Evolutionary conservation across 2,888 invertebrate genomes (phyloP), one percentile per base, ranked within the genome.

Genomic region (Agrotis clavis): DNA sequence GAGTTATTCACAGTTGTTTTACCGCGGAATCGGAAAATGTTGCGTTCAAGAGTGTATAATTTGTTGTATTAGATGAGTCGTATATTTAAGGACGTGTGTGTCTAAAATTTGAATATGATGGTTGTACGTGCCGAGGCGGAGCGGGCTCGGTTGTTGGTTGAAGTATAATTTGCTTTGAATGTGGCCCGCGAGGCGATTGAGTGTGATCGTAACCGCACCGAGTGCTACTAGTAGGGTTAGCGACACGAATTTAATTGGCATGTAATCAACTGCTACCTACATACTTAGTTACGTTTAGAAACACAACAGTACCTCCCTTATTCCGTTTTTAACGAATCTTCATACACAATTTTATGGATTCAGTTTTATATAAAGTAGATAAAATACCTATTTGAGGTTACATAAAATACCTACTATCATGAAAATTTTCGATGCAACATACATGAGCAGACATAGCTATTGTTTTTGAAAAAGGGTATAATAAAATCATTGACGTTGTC

Each of bases 151-250:
- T 71, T 79, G 81, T 77, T 74, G 64, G 76, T 69, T 72, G 69
- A 68, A 86, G 80, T 81, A 79, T 85, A 87, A 91, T 90, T 91
- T 88, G 89, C 89, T 90, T 91, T 87, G 85, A 91, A 89, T 88
- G 86, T 85, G 51, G 51, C n/a, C 41, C 63, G 73, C 74, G 76
- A 74, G 71, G 74, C 74, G 74, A 84, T 84, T 77, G 78, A 78
- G 60, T 80, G 74, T 72, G 71, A 78, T 76, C 59, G 76, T 73
- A 69, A 66, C 70, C 57, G 50, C 56, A 54, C 41, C 16, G 72
- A 59, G 57, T 2, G 7, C 62, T 60, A 21, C 53, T 59, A 62
- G 61, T 57, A 69, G 54, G 35, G 50, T 57, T 54, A 72, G 67
- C 30, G 53, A 80, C 57, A 61, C 61, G 66, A 56, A 41, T 41